These are phyloP conservation scores for Ramphastos sulfuratus DNA, from an alignment of 2,113 vertebrate species.

Conservation along the genomic window DNA sequence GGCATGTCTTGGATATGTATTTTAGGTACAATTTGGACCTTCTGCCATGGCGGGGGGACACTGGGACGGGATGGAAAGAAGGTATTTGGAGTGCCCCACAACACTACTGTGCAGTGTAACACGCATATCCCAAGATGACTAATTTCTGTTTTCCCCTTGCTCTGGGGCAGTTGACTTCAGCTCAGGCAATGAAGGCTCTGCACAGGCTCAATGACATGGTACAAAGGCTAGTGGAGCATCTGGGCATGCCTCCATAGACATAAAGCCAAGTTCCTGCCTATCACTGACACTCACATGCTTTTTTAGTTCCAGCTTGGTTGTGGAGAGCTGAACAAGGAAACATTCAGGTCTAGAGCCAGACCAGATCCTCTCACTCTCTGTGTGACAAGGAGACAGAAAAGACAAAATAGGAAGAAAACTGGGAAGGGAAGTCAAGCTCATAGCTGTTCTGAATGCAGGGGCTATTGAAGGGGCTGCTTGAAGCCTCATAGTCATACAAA, in stretches of 20 bases:
- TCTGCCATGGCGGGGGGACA: no score
- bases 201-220: rapidly evolving
- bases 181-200: not conserved
- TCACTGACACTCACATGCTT: not conserved
- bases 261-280: not conserved
- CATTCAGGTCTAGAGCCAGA: not conserved
- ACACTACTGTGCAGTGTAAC: not conserved
- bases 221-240: not conserved
- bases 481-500: not conserved
- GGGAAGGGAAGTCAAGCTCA: not conserved
- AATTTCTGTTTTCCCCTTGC: not conserved
- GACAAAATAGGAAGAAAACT: not conserved
- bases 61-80: no score
- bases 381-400: rapidly evolving
- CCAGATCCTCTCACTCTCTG: not conserved
- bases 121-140: not conserved
- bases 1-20: no score
- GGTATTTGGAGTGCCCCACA: no score
- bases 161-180: not conserved
- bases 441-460: not conserved
- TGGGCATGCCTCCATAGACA: not conserved
- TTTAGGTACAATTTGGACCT: no score
- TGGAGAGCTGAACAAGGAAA: not conserved
- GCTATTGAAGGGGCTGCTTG: not conserved
- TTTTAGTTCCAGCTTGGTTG: not conserved